Base-by-base conservation (phyloP, 2,888 invertebrate species). In the Hypolimnas misippus region DNA sequence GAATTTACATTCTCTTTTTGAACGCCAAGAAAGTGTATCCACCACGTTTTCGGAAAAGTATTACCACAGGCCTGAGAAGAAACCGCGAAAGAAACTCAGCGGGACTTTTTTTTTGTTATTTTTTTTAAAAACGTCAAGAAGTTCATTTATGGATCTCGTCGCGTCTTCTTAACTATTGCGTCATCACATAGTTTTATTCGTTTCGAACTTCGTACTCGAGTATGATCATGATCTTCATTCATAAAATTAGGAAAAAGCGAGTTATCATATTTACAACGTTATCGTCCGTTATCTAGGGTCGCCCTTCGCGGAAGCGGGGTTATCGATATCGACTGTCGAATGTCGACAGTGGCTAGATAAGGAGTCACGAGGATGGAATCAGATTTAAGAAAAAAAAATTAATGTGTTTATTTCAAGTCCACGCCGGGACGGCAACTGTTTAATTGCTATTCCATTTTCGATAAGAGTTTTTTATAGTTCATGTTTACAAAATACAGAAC, bases 241-340 rank as follows among this genome's bases (percentile, higher is more conserved):
- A 66, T 66, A 51, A 62, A 63, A 31, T 59, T 52, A 49, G 6
- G 40, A 56, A 63, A 62, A 60, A 62, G 46, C 21, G 44, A 59
- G 52, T 42, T 62, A 66, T 62, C 63, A 59, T 25, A 42, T 58
- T 49, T 54, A 60, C 61, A 67, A 57, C 62, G 53, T 29, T 62
- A 59, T 63, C 63, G 17, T 21, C 16, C 52, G 53, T 57, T 74
- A 72, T 73, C 69, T 64, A 49, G 64, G 73, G 71, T 66, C 69
- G 65, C 40, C 61, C 64, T 62, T 65, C 62, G 61, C 72, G 74
- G 74, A 74, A 74, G 69, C 54, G 66, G 57, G 73, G 73, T 68
- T 71, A 73, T 67, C 69, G 65, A 57, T 58, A 63, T 58, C 62
- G 58, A 55, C 63, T 63, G 60, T 53, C 67, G 65, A 66, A 65